Evolutionary conservation across 2,797 vertebrate genomes (phyloP), one percentile per base, ranked within the genome.

Genomic region (Bufotes viridis): DNA sequence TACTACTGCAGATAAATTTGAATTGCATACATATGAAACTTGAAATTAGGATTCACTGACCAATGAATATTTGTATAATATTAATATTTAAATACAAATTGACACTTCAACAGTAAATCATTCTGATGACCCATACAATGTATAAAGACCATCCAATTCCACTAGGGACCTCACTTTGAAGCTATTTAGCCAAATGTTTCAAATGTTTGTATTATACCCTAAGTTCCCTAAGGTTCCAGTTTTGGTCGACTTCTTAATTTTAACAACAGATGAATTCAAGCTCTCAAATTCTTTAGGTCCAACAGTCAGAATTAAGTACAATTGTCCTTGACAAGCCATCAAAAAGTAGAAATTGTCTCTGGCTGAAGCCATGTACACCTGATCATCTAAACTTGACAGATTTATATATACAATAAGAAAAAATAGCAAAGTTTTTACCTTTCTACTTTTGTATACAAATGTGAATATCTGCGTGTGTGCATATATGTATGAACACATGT

Each of bases 391-490:
- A 95, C 92, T 91, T 90, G 91, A 96, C 94, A 93, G 91, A 93
- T 93, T 93, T 94, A 94, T 96, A 96, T 95, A 91, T 96, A 96
- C 94, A 95, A 94, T 94, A 94, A 90, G 78, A 76, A 87, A 81
- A 90, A 95, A 93, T 95, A 89, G 93, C 94, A 95, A 95, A 94
- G 95, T 94, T 94, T 81, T 93, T 94, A 94, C 91, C 93, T 93
- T 94, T 95, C 91, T 91, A 91, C 91, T 93, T 95, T 93, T 93
- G 93, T 94, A 93, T 92, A 89, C 80, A 87, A 87, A 89, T 49
- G 81, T 89, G 88, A 63, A 89, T 84, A 72, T 86, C 29, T n/a
- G 74, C 60, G 57, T 87, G 78, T 90, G 63, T 58, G 29, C 69
- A 49, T 70, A 84, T 72, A 60, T 60, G 76, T 84, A 82, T 87